Evolutionary conservation across 2,797 vertebrate genomes (phyloP).

Genomic region (Ispidina picta): DNA sequence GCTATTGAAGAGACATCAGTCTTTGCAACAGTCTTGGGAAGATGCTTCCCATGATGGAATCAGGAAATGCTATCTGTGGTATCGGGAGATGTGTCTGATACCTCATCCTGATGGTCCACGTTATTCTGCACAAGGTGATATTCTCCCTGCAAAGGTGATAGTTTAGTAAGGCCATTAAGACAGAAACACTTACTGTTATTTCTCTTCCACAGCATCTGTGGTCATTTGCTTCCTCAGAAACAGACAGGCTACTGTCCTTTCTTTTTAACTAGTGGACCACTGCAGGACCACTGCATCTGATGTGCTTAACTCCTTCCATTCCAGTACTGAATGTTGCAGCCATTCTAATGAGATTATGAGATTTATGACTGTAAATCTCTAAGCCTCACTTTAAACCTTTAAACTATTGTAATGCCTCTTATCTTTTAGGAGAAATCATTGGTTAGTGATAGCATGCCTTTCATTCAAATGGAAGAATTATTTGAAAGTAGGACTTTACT

Average conservation of each 20-base stretch:
- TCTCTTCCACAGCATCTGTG: rapidly evolving
- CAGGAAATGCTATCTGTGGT: not conserved
- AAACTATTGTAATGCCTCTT: conserved; percentile 16
- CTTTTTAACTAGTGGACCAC: not conserved
- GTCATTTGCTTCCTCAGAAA: not conserved
- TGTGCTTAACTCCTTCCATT: conserved; percentile 29
- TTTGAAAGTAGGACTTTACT: not conserved
- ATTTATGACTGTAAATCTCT: conserved; percentile 24
- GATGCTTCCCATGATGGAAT: not conserved
- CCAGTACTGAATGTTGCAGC: not conserved
- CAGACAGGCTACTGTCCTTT: not conserved
- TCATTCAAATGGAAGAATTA: not conserved
- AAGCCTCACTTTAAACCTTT: conserved; percentile 23
- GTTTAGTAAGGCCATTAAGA: not conserved
- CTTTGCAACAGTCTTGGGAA: not conserved
- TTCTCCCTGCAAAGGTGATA: not conserved
- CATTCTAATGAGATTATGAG: conserved; percentile 37
- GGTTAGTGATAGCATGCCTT: not conserved
- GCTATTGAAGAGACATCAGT: not conserved
- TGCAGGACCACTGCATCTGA: not conserved
- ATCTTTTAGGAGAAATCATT: not conserved
- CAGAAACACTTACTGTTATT: not conserved
- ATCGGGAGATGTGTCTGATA: not conserved
- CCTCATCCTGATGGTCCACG: not conserved
- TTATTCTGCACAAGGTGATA: not conserved